Base-by-base conservation (phyloP, 2,797 vertebrate species). In the Sus cebifrons region DNA sequence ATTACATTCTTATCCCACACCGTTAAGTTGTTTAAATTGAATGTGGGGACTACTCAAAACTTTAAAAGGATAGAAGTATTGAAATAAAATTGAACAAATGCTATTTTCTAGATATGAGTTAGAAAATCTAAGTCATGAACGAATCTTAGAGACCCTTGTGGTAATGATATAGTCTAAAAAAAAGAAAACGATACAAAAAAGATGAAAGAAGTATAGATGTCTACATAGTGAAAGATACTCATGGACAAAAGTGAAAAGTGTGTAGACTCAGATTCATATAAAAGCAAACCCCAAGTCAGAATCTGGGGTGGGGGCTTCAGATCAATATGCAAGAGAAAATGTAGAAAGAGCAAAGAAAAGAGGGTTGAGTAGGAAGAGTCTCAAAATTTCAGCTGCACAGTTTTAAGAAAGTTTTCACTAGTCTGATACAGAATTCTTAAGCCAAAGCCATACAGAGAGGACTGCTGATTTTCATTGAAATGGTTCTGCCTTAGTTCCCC, bases 41-140 rank as follows among this genome's bases (percentile, higher is more conserved):
- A 17, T 91, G 18, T 36, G 6, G 1, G 9, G 7, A 56, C 0
- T 36, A 73, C 83, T 44, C 20, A 84, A 93, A 68, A 52, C 0
- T 73, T 73, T 58, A 86, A 95, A 95, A 73, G 36, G 20, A 71
- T 21, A 18, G 36, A 84, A 81, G 2, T 67, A 56, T 15, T 67
- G 32, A 27, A 58, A 70, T 17, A 16, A 86, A 75, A 78, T 16
- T 62, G 60, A 84, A 60, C 1, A 68, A 20, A 32, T 54, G 27
- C 15, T 56, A 11, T 87, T 88, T 16, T 71, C 7, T 32, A 75
- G 20, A 12, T n/a, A 81, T 5, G 8, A 7, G 3, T 25, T 91
- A 6, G 40, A 71, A 58, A 71, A 56, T 23, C 60, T 77, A 89
- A 91, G 12, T 15, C 6, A 82, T 54, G 12, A 75, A 18, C 44